Percentiles rank a stretch among this genome's conserved stretches.
Evolutionary conservation across 2,113 vertebrate species (phyloP).

Genomic region (Spea multiplicata): DNA sequence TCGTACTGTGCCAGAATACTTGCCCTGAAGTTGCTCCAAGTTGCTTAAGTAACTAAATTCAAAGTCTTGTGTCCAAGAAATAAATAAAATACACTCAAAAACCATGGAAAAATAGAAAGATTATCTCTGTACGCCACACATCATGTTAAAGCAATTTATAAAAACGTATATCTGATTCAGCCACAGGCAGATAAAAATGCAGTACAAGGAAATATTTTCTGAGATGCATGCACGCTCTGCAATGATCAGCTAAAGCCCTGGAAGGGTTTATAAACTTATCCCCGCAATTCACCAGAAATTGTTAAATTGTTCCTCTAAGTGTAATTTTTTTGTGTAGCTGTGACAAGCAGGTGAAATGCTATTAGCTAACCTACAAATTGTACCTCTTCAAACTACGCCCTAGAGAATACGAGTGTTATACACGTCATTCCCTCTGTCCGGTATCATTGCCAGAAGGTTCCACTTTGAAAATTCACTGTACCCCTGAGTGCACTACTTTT

Average conservation of each 20-base stretch:
- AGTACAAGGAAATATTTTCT: not conserved
- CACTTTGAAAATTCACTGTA: conserved; percentile 21
- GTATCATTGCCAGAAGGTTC: conserved; percentile 27
- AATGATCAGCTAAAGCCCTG: not conserved
- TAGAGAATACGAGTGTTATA: not conserved
- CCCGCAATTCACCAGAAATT: conserved; percentile 9
- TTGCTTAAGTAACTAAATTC: too few species aligned
- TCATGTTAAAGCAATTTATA: not conserved
- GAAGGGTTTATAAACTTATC: not conserved
- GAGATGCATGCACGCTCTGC: not conserved
- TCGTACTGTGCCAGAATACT: too few species aligned
- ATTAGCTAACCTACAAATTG: conserved; percentile 40
- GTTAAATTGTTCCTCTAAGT: conserved; percentile 38
- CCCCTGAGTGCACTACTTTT: not conserved
- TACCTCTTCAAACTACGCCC: conserved; percentile 4
- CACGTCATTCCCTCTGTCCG: conserved; percentile 11
- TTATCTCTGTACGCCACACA: not conserved
- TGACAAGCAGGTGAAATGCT: conserved; percentile 40
- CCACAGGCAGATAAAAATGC: conserved; percentile 6
- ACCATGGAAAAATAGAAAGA: not conserved
- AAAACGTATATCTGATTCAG: not conserved
- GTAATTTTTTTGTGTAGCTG: conserved; percentile 24
- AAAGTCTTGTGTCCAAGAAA: too few species aligned
- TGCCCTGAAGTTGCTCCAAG: too few species aligned
- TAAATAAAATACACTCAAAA: too few species aligned